These are phyloP conservation scores for Tubulanus polymorphus DNA, from an alignment of 2,888 invertebrate species.

Conservation along the genomic window DNA sequence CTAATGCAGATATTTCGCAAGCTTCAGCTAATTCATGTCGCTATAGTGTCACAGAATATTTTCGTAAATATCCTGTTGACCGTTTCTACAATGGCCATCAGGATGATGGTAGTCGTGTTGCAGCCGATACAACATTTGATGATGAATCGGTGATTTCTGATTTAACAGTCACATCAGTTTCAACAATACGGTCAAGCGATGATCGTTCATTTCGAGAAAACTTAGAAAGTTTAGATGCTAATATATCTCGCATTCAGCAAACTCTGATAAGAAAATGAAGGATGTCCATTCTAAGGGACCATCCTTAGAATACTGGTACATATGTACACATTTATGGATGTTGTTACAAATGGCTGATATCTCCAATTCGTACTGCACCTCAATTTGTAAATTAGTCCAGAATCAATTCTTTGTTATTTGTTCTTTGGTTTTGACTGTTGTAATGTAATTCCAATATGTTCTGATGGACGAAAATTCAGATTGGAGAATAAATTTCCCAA, in stretches of 20 bases:
- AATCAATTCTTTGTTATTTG: too few species aligned
- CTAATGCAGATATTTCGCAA: too few species aligned
- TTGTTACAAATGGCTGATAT: too few species aligned
- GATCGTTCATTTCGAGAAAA: constrained; percentile 37
- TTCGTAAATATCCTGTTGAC: constrained; percentile 28
- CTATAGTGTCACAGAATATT: constrained; percentile 41
- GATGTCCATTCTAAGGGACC: too few species aligned
- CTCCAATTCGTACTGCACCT: too few species aligned
- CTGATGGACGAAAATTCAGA: too few species aligned
- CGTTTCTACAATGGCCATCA: not conserved
- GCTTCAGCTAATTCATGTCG: constrained; percentile 22
- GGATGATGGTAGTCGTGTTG: not conserved
- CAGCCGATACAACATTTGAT: not conserved
- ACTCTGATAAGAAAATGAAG: constrained; percentile 34
- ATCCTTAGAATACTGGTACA: too few species aligned
- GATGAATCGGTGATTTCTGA: constrained; percentile 23
- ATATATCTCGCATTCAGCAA: constrained; percentile 37
- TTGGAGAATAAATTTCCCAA: too few species aligned
- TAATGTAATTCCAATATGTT: too few species aligned
- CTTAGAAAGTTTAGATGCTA: constrained; percentile 40
- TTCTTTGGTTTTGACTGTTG: too few species aligned
- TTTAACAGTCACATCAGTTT: constrained; percentile 20
- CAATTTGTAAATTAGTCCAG: too few species aligned
- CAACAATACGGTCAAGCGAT: constrained; percentile 29
- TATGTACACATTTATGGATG: too few species aligned